Evolutionary conservation across 2,797 vertebrate genomes (phyloP).

Genomic region (Percopsis omiscomaycus): DNA sequence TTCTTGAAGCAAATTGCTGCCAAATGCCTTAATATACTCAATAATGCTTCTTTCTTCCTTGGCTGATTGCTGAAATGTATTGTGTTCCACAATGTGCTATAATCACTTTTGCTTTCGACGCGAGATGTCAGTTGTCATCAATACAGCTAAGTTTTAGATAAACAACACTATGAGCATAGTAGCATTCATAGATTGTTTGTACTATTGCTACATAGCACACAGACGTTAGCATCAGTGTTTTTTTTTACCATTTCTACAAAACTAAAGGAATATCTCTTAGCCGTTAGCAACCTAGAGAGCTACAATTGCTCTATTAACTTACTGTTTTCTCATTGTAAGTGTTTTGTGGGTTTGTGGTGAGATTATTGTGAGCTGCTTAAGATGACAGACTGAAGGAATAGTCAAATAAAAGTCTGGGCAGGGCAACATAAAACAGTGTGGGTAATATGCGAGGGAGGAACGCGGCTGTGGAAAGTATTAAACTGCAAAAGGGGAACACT

Average conservation of each 20-base stretch:
- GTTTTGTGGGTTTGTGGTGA: constrained; percentile 45
- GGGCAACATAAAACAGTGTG: constrained; percentile 53
- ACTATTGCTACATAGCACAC: too few relatives aligned
- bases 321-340: constrained; percentile 63
- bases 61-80: constrained; percentile 49
- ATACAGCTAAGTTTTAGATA: constrained; percentile 7
- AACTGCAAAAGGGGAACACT: constrained; percentile 17
- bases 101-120: constrained; percentile 22
- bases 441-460: constrained; percentile 42
- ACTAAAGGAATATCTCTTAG: constrained; percentile 18
- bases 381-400: constrained; percentile 48
- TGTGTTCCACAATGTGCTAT: constrained; percentile 31
- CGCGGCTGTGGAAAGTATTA: constrained; percentile 25
- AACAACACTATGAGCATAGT: constrained; percentile 16
- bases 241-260: too few relatives aligned
- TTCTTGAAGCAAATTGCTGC: constrained; percentile 45
- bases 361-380: constrained; percentile 55
- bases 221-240: too few relatives aligned
- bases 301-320: constrained; percentile 66
- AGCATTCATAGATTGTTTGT: neutral
- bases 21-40: constrained; percentile 52
- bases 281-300: constrained; percentile 56
- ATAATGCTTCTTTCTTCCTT: constrained; percentile 56
- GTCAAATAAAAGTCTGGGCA: constrained; percentile 49
- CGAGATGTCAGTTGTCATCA: constrained; percentile 57